phyloP scores from a whole-genome alignment of 2,797 vertebrate species.

The Molossus alvarezi region DNA sequence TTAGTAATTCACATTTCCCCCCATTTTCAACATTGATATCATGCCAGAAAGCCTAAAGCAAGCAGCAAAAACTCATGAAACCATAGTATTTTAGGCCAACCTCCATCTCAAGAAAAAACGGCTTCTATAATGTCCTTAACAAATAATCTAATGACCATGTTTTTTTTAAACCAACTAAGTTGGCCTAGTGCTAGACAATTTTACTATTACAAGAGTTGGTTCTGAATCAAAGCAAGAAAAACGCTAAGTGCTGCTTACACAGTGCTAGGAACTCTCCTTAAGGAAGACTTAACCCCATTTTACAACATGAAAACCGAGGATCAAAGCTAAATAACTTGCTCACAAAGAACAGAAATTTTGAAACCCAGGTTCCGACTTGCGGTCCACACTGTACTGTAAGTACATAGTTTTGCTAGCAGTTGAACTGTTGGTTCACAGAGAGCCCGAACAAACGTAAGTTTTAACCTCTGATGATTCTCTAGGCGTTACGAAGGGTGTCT shows the following conservation, averaged over 20 bases:
- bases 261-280: neutral
- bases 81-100: neutral
- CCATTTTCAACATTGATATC: constrained; percentile 1
- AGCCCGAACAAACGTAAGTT: neutral
- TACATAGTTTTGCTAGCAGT: neutral
- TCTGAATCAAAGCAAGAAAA: neutral
- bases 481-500: neutral
- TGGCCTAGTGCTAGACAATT: neutral
- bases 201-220: neutral
- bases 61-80: neutral
- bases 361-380: neutral
- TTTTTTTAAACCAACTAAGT: neutral
- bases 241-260: neutral
- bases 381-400: neutral
- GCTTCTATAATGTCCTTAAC: neutral
- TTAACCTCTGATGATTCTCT: neutral
- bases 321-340: constrained; percentile 9
- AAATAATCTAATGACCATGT: neutral
- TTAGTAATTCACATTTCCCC: neutral
- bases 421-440: neutral
- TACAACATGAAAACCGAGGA: neutral
- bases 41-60: neutral
- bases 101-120: neutral
- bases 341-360: neutral
- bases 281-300: neutral